These are phyloP conservation scores for Sipha maydis DNA, from an alignment of 2,888 invertebrate species.

Conservation along the genomic window DNA sequence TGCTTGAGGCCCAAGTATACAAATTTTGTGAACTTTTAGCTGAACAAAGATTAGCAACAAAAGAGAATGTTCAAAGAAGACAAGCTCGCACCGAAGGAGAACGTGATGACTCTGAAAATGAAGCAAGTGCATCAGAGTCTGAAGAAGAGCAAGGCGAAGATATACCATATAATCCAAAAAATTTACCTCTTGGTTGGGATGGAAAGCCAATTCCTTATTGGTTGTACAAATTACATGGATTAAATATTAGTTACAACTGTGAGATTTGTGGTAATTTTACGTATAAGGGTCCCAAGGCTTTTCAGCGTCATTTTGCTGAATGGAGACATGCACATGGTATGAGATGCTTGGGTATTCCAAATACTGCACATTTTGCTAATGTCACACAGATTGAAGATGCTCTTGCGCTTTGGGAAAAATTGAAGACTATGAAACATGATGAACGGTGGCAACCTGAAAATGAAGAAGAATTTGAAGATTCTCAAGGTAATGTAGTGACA, in stretches of 20 bases:
- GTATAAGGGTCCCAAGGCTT: conserved; percentile 99
- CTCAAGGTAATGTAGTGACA: conserved; percentile 95
- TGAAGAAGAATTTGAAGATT: conserved; percentile 99
- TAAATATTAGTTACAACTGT: conserved; percentile 98
- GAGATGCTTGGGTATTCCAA: conserved; percentile 94
- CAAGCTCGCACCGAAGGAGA: conserved; percentile 96
- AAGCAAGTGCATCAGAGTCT: conserved; percentile 82
- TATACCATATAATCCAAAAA: conserved; percentile 98
- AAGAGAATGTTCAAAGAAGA: conserved; percentile 98
- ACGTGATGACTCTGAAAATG: conserved; percentile 89
- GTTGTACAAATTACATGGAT: conserved; percentile 97
- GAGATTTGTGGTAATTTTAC: conserved; percentile 99
- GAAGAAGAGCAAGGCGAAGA: conserved; percentile 88
- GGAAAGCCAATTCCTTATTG: conserved; percentile 96
- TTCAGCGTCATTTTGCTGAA: conserved; percentile 97
- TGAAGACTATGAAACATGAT: conserved; percentile 93
- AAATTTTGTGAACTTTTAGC: conserved; percentile 85
- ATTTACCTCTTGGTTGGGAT: conserved; percentile 98
- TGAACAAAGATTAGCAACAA: conserved; percentile 88
- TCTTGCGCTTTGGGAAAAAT: conserved; percentile 95
- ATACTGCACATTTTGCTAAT: conserved; percentile 99
- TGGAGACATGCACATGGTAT: conserved; percentile 65
- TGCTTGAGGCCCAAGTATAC: conserved; percentile 90
- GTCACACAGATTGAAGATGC: conserved; percentile 99
- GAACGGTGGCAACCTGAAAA: conserved; percentile 97